These are phyloP conservation scores for Polypterus senegalus DNA, from an alignment of 2,113 vertebrate species.

Conservation along the genomic window DNA sequence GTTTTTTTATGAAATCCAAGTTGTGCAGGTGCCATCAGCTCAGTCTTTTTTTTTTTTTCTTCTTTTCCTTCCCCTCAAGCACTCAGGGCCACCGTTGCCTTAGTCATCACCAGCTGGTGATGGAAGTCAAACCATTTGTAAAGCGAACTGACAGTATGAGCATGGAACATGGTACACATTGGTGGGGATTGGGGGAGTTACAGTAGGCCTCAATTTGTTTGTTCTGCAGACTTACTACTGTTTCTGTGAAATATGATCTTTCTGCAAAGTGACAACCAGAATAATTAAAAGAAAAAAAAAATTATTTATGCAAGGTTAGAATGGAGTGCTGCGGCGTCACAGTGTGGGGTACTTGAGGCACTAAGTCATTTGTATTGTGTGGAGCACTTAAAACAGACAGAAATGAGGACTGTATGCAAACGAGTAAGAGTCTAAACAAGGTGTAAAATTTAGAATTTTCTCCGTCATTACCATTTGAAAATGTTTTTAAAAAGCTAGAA, in stretches of 20 bases:
- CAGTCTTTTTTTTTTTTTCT: too few species aligned
- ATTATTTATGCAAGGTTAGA: too few species aligned
- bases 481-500: conserved; percentile 73
- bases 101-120: conserved; percentile 25
- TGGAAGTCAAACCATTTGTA: too few species aligned
- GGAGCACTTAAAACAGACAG: conserved; percentile 79
- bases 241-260: conserved; percentile 65
- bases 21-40: background rate
- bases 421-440: conserved; percentile 51
- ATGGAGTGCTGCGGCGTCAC: conserved; percentile 9
- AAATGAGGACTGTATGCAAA: conserved; percentile 40
- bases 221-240: conserved; percentile 58
- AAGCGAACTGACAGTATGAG: too few species aligned
- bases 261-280: conserved; percentile 44
- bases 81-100: conserved; percentile 62
- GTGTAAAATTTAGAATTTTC: conserved; percentile 66
- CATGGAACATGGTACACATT: too few species aligned
- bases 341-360: conserved; percentile 74
- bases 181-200: too few species aligned
- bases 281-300: conserved; percentile 23
- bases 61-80: conserved; percentile 47
- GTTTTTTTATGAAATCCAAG: background rate
- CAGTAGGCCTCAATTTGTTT: conserved; percentile 28
- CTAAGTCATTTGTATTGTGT: conserved; percentile 82
- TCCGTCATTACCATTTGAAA: conserved; percentile 78